Evolutionary conservation across 2,797 vertebrate species (phyloP).

Genomic region (Toxotes lorentzi): DNA sequence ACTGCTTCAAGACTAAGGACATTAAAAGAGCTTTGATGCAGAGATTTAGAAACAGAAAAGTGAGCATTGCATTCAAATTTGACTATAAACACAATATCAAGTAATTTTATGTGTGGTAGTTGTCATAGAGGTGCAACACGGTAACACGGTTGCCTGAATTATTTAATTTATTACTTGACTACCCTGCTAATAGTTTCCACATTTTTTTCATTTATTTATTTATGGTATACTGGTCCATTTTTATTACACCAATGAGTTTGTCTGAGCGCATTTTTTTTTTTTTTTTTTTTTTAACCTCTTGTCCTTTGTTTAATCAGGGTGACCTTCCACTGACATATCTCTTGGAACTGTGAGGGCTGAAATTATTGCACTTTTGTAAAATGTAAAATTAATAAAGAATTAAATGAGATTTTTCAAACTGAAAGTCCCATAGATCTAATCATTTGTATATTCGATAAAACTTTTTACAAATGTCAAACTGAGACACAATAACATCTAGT

Average conservation of each 20-base stretch:
- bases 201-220: neutral
- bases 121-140: neutral
- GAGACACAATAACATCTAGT: neutral
- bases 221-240: no score
- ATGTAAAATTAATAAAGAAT: no score
- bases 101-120: neutral
- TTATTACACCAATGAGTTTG: no score
- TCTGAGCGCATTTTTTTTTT: no score
- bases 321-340: no score
- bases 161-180: neutral
- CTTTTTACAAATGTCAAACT: neutral
- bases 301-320: no score
- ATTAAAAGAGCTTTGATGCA: conserved; percentile 60
- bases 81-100: neutral
- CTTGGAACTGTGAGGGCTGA: no score
- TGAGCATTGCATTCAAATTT: neutral
- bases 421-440: neutral
- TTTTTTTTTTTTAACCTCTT: no score
- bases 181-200: neutral
- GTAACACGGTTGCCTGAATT: no score
- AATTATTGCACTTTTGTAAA: no score
- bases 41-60: conserved; percentile 44
- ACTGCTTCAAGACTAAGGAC: conserved; percentile 78
- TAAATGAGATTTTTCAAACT: neutral
- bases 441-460: neutral